phyloP scores from a whole-genome alignment of 2,888 invertebrate genomes.

The Ochlodes sylvanus region DNA sequence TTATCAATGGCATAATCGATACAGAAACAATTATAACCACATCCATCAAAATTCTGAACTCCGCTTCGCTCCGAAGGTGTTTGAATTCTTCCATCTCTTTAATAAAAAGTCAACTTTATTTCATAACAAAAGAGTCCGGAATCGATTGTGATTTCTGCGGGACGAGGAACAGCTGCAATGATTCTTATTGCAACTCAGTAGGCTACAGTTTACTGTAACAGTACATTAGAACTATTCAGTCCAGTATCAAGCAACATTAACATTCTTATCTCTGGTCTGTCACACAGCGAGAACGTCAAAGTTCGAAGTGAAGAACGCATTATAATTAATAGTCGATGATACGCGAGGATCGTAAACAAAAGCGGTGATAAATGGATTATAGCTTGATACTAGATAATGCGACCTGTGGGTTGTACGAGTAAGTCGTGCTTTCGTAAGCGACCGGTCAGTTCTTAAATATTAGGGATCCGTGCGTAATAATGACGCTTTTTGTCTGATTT shows the following conservation, averaged over 20 bases:
- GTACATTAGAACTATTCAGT: constrained; percentile 30
- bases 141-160: constrained; percentile 43
- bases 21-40: constrained; percentile 85
- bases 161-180: constrained; percentile 37
- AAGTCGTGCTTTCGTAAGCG: constrained; percentile 78
- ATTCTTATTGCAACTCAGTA: constrained; percentile 47
- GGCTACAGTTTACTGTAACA: constrained; percentile 53
- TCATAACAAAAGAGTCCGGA: constrained; percentile 53
- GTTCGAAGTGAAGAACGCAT: constrained; percentile 83
- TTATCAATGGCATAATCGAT: constrained; percentile 86
- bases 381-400: constrained; percentile 79
- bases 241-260: constrained; percentile 78
- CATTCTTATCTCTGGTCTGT: constrained; percentile 84
- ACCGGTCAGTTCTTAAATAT: constrained; percentile 61
- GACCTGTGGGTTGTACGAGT: constrained; percentile 68
- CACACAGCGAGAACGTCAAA: constrained; percentile 84
- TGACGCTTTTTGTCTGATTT: too few relatives aligned
- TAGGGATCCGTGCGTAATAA: constrained; percentile 32
- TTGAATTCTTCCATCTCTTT: constrained; percentile 50
- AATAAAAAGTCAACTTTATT: constrained; percentile 54
- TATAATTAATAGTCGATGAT: constrained; percentile 85
- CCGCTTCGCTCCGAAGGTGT: constrained; percentile 60
- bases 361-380: constrained; percentile 84
- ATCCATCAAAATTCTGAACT: constrained; percentile 83
- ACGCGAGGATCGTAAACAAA: constrained; percentile 84